Base-by-base conservation (phyloP, 2,797 vertebrate genomes). In the Sciurus vulgaris region DNA sequence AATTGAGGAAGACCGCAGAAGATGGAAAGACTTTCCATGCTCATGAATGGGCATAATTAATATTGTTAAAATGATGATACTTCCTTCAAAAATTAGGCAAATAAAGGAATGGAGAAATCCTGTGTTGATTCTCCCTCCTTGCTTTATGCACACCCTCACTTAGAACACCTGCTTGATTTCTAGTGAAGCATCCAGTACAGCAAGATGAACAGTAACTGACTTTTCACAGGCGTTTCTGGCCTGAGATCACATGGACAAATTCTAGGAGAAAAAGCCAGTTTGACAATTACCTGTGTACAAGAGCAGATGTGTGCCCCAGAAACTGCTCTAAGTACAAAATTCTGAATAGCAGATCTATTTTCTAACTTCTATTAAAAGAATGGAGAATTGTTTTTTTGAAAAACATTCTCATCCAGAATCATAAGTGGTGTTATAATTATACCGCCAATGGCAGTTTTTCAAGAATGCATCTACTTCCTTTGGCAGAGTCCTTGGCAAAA, bases 401-500 rank as follows among this genome's bases (percentile, higher is more conserved):
- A 91, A 94, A 69, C 9, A 82, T 59, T 65, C 84, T 44, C 47
- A 76, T 49, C 61, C 18, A 86, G n/a, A 94, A 61, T 76, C 30
- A 47, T 63, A 86, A 33, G 8, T 59, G 47, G 49, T 65, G 8
- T 86, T 77, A 69, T 91, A 82, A 94, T 95, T 82, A 91, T 3
- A 91, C 56, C 86, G 91, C 76, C 26, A 82, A 18, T 44, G 78
- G 61, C 44, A 85, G 20, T 63, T 86, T 92, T 83, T 93, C 81
- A 97, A 92, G 59, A 93, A 81, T 94, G n/a, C 2, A 85, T 61
- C 59, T 69, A 81, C 30, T 91, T 20, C 2, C 78, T 9, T 30
- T 76, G 56, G 41, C n/a, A 69, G 22, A 77, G 47, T 72, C 35
- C 12, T 76, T 94, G 59, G 44, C 88, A 94, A 83, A 81, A 67